These are phyloP conservation scores for Heliconius hortense DNA, from an alignment of 2,888 invertebrate genomes.

Conservation along the genomic window DNA sequence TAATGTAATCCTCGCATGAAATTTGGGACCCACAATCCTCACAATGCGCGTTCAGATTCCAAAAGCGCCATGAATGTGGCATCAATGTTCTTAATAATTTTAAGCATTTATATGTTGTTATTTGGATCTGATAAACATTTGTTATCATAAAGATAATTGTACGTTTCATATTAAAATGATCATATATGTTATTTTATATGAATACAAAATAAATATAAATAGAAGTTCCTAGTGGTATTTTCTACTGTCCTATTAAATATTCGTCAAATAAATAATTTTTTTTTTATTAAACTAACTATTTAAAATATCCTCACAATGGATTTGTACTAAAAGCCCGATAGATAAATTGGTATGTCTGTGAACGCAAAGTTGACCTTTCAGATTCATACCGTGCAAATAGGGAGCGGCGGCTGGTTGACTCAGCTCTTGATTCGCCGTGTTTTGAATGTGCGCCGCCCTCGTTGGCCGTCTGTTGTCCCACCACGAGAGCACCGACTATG, in stretches of 20 bases:
- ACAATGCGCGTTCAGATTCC: too few species aligned
- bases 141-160: too few species aligned
- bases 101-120: background rate
- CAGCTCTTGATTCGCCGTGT: constrained; percentile 75
- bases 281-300: background rate
- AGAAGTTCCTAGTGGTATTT: background rate
- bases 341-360: constrained; percentile 39
- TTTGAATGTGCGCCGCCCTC: constrained; percentile 57
- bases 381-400: constrained; percentile 68
- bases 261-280: background rate
- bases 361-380: constrained; percentile 58
- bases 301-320: constrained; percentile 18
- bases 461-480: constrained; percentile 46
- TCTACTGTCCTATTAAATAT: background rate
- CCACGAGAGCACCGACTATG: constrained; percentile 35
- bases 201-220: too few species aligned
- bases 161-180: too few species aligned
- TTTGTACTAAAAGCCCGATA: constrained; percentile 32
- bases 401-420: constrained; percentile 66
- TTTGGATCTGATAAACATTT: background rate
- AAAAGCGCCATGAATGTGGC: too few species aligned
- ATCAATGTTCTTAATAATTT: background rate
- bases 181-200: too few species aligned
- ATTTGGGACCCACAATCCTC: too few species aligned
- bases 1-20: too few species aligned